Evolutionary conservation across 1,140 invertebrate species (phyloP).

Genomic region (Fopius arisanus): DNA sequence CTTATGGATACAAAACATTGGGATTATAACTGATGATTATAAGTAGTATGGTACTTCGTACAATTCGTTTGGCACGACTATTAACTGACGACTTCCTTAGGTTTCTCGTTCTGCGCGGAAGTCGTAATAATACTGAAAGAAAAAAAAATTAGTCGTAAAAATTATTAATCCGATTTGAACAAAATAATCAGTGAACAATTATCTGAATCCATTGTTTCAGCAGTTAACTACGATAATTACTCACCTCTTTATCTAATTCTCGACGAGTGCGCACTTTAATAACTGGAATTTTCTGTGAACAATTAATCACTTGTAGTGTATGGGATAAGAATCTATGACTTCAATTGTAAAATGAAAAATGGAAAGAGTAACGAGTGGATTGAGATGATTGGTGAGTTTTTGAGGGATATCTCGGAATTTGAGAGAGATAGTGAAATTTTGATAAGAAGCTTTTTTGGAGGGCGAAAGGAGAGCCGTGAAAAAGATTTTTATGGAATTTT

Average conservation of each 20-base stretch:
- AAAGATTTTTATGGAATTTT: too few relatives aligned
- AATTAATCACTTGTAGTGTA: slow-evolving; percentile 1
- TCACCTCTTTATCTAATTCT: slow-evolving; percentile 61
- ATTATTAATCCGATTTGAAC: too few relatives aligned
- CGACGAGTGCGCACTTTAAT: slow-evolving; percentile 58
- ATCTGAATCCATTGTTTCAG: too few relatives aligned
- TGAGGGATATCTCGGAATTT: too few relatives aligned
- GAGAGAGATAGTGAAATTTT: too few relatives aligned
- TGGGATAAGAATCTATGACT: background rate
- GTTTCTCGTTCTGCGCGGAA: slow-evolving; percentile 63
- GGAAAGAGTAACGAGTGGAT: too few relatives aligned
- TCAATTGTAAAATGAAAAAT: too few relatives aligned
- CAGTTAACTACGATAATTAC: background rate
- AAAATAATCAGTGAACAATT: too few relatives aligned
- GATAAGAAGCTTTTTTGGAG: too few relatives aligned
- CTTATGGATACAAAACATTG: slow-evolving; percentile 37
- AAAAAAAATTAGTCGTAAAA: slow-evolving; percentile 23
- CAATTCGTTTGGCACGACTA: slow-evolving; percentile 54
- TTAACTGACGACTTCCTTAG: slow-evolving; percentile 36
- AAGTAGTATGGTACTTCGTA: slow-evolving; percentile 38
- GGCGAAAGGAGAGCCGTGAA: too few relatives aligned
- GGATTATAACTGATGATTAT: slow-evolving; percentile 39
- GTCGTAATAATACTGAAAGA: slow-evolving; percentile 60
- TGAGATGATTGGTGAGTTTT: too few relatives aligned
- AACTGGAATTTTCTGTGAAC: slow-evolving; percentile 54